Percentiles rank a stretch among this genome's conserved stretches.
phyloP scores from a whole-genome alignment of 2,797 vertebrate species.

The Cichlasoma orientale region DNA sequence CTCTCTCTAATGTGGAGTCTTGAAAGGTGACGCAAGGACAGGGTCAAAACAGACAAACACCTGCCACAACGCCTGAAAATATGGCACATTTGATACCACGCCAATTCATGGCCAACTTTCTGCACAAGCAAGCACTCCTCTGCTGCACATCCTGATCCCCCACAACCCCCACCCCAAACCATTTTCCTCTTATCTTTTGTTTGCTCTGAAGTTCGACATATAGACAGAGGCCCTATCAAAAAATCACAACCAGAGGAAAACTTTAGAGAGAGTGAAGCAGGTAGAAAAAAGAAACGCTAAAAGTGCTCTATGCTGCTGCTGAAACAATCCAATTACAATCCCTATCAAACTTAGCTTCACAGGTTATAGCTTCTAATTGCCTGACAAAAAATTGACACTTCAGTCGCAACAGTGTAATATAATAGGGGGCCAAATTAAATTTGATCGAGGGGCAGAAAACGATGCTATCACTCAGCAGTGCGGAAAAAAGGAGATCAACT shows the following conservation, averaged over 20 bases:
- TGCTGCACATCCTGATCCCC: neutral
- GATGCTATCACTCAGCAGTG: slow-evolving; percentile 93
- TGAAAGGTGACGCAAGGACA: slow-evolving; percentile 50
- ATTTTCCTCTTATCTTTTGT: slow-evolving; percentile 62
- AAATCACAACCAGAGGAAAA: slow-evolving; percentile 80
- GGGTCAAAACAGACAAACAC: slow-evolving; percentile 62
- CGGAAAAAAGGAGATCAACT: slow-evolving; percentile 94
- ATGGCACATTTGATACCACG: slow-evolving; percentile 49
- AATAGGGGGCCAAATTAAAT: slow-evolving; percentile 99
- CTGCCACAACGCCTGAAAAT: slow-evolving; percentile 41
- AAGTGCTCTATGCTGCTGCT: slow-evolving; percentile 93
- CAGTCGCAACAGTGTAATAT: slow-evolving; percentile 98
- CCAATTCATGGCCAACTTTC: slow-evolving; percentile 48
- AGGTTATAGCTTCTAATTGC: slow-evolving; percentile 99
- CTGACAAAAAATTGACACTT: slow-evolving; percentile 99
- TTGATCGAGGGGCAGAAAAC: slow-evolving; percentile 99
- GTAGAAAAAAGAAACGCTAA: slow-evolving; percentile 70
- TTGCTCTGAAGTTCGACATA: slow-evolving; percentile 75
- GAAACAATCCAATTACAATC: slow-evolving; percentile 99
- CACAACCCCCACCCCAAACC: neutral
- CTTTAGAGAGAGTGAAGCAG: slow-evolving; percentile 57
- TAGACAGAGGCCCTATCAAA: slow-evolving; percentile 76
- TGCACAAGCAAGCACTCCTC: slow-evolving; percentile 58
- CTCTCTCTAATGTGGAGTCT: slow-evolving; percentile 51
- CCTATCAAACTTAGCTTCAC: slow-evolving; percentile 99